phyloP scores from a whole-genome alignment of 2,888 invertebrate genomes.

The Macrosiphum euphorbiae region DNA sequence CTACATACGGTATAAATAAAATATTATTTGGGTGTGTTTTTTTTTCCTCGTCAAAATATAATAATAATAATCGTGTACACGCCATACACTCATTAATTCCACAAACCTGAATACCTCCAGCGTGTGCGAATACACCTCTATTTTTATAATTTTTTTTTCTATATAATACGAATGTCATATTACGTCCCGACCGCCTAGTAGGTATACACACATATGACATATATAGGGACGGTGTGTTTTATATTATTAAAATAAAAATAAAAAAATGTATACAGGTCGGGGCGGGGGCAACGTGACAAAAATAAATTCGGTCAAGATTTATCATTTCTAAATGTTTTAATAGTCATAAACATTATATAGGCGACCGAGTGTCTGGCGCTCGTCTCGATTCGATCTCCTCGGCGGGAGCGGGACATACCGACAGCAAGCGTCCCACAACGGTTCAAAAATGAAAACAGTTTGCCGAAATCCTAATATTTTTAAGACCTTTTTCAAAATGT shows the following conservation, averaged over 20 bases:
- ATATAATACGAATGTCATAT: background rate
- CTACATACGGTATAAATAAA: background rate
- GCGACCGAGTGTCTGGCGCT: background rate
- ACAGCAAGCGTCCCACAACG: background rate
- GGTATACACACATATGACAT: background rate
- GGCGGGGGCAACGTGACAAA: background rate
- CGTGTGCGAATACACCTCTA: background rate
- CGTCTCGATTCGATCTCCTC: background rate
- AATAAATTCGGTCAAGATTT: background rate
- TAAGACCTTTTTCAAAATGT: background rate
- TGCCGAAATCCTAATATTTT: background rate
- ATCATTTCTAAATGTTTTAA: background rate
- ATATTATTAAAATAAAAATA: too few relatives aligned
- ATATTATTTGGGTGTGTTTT: background rate
- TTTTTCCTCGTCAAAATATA: background rate
- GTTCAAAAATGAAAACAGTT: background rate
- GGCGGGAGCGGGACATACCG: too few relatives aligned
- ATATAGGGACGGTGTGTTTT: too few relatives aligned
- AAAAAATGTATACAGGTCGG: background rate
- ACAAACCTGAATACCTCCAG: background rate
- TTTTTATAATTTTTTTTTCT: background rate
- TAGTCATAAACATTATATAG: background rate
- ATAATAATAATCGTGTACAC: background rate
- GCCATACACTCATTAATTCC: background rate
- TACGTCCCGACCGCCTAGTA: background rate